Evolutionary conservation across 1,140 invertebrate species (phyloP).

Genomic region (Procambarus virginalis): DNA sequence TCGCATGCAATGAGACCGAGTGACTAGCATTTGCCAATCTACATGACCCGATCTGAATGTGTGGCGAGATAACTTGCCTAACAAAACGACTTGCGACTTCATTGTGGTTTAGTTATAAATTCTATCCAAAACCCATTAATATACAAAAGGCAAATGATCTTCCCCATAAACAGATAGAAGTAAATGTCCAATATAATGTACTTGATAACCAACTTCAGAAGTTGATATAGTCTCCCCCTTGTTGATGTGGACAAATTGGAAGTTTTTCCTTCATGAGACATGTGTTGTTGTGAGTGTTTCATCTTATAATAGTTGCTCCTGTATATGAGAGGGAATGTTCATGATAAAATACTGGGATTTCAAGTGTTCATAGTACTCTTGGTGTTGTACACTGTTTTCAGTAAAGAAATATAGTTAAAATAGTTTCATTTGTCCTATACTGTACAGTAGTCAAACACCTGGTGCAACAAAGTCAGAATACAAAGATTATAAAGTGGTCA

Average conservation of each 20-base stretch:
- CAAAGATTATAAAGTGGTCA: no score
- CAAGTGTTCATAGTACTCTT: conserved; percentile 49
- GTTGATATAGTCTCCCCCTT: neutral
- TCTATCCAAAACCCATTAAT: neutral
- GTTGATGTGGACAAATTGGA: conserved; percentile 1
- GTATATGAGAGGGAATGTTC: conserved; percentile 39
- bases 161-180: neutral
- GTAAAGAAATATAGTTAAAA: conserved; percentile 43
- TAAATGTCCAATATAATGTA: neutral
- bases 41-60: neutral
- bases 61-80: neutral
- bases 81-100: neutral
- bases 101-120: neutral
- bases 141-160: neutral
- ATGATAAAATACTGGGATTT: conserved; percentile 25
- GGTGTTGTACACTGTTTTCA: conserved; percentile 51
- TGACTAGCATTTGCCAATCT: conserved; percentile 13
- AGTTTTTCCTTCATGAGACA: conserved; percentile 6
- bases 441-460: no score
- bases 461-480: no score
- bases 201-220: neutral
- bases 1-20: conserved; percentile 11
- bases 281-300: conserved; percentile 18
- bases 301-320: conserved; percentile 22
- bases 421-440: conserved; percentile 3